Evolutionary conservation across 1,140 invertebrate species (phyloP).

Genomic region (Drosophila repleta): DNA sequence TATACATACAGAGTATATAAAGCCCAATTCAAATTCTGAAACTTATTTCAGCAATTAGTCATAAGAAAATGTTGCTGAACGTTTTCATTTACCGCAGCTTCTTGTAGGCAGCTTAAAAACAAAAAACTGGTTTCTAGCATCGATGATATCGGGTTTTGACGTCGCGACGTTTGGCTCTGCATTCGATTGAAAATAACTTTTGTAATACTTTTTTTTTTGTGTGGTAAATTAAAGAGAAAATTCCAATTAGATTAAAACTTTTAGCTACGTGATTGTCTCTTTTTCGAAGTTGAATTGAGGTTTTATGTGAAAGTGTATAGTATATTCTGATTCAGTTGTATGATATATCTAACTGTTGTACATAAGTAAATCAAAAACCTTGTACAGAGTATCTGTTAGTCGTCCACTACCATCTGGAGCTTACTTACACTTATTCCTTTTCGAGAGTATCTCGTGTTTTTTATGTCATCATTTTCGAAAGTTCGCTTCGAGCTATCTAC

Average conservation of each 20-base stretch:
- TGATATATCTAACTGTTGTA: no score
- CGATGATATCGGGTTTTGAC: neutral
- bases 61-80: no score
- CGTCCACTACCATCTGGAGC: no score
- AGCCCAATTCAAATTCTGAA: no score
- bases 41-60: no score
- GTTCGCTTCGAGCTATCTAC: neutral
- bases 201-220: neutral
- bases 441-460: neutral
- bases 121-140: neutral
- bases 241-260: neutral
- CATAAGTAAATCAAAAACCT: no score
- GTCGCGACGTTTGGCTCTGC: neutral
- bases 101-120: neutral
- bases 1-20: no score
- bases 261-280: neutral
- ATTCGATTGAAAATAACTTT: neutral
- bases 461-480: slow-evolving; percentile 1
- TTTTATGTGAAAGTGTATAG: no score
- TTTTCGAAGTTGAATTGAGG: neutral
- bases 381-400: no score
- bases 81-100: no score
- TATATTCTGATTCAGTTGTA: no score
- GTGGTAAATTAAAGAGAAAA: neutral
- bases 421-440: neutral